phyloP scores from a whole-genome alignment of 1,140 invertebrate species.

The Drosophila parabipectinata region DNA sequence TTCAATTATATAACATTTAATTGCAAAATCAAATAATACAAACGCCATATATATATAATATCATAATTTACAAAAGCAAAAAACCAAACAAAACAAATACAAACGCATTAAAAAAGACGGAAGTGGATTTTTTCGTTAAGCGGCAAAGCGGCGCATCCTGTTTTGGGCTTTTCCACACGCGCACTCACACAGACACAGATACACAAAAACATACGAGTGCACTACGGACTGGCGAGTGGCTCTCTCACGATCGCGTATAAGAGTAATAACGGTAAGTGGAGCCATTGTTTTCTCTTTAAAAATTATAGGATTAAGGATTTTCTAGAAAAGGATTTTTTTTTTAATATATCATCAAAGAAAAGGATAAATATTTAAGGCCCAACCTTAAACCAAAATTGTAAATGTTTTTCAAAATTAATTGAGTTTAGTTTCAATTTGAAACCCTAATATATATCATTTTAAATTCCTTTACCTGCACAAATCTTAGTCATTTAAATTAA shows the following conservation, averaged over 20 bases:
- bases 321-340: background rate
- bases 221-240: slow-evolving; percentile 18
- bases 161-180: slow-evolving; percentile 58
- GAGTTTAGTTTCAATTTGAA: too few species aligned
- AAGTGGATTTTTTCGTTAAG: slow-evolving; percentile 64
- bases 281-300: background rate
- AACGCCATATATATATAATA: slow-evolving; percentile 30
- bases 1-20: slow-evolving; percentile 49
- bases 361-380: too few species aligned
- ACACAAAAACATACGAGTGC: slow-evolving; percentile 4
- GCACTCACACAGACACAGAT: slow-evolving; percentile 19
- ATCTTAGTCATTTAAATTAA: too few species aligned
- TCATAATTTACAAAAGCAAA: slow-evolving; percentile 44
- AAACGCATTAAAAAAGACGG: slow-evolving; percentile 60
- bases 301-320: background rate
- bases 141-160: slow-evolving; percentile 68
- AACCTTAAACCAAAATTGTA: too few species aligned
- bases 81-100: slow-evolving; percentile 27
- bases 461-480: too few species aligned
- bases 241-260: slow-evolving; percentile 37
- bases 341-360: too few species aligned
- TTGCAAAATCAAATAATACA: slow-evolving; percentile 41
- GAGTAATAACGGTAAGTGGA: slow-evolving; percentile 42
- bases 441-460: too few species aligned
- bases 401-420: too few species aligned